A percentile compares a stretch with the other conserved stretches of the same genome.
These are phyloP conservation scores for Thymallus thymallus DNA, from an alignment of 2,113 vertebrate genomes.

Conservation along the genomic window DNA sequence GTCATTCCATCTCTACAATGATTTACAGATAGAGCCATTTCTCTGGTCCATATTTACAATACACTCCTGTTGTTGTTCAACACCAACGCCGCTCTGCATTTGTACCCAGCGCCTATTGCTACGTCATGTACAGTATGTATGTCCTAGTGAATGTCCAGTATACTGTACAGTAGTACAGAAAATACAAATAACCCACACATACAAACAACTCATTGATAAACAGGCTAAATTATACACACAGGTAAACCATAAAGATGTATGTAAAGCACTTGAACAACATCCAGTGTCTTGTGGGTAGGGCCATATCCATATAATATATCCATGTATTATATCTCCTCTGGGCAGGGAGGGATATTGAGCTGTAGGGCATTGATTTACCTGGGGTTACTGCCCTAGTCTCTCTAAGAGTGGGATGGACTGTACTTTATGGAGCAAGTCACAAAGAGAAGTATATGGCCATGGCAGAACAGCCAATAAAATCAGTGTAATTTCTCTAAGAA, in stretches of 20 bases:
- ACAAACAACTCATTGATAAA: constrained; percentile 59
- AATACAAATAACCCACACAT: constrained; percentile 59
- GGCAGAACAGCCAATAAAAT: no score
- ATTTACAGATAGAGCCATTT: constrained; percentile 13
- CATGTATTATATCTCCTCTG: neutral
- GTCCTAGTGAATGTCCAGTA: constrained; percentile 55
- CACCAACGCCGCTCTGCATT: neutral
- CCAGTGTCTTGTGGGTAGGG: constrained; percentile 14
- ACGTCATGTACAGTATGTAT: constrained; percentile 28
- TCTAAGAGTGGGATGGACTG: constrained; percentile 33
- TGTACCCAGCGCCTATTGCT: constrained; percentile 18
- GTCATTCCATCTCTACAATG: constrained; percentile 5
- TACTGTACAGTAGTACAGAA: constrained; percentile 53
- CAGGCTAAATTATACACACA: constrained; percentile 57
- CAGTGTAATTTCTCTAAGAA: no score
- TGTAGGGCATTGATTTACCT: neutral
- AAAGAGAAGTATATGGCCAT: no score
- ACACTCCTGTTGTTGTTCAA: constrained; percentile 6
- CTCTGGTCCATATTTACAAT: constrained; percentile 46
- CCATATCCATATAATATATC: no score
- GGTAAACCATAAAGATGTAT: constrained; percentile 39
- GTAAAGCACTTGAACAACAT: constrained; percentile 36
- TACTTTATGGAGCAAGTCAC: no score
- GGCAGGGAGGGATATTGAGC: neutral
- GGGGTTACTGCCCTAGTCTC: constrained; percentile 7